Base-by-base conservation (phyloP, 2,113 vertebrate species). In the Lophura nycthemera region DNA sequence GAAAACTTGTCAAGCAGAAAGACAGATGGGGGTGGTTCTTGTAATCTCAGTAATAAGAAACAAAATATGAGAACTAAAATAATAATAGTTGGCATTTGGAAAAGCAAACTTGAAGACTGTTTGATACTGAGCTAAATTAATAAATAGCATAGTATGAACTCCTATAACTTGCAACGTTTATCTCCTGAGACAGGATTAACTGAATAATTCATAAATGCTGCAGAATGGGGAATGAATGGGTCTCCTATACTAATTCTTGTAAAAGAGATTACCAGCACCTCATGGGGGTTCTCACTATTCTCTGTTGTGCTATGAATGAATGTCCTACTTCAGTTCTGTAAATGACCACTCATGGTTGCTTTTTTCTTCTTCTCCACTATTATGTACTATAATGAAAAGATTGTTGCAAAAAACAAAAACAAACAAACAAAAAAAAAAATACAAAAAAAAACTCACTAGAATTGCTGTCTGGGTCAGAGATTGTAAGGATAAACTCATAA, bases 141-240 rank as follows among this genome's bases (percentile, higher is more conserved):
- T 83, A 93, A 91, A 88, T 66, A 77, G 19, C 43, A 57, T 56
- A 74, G 38, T 32, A 86, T 57, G 60, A 52, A 17, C 17, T 85
- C 29, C 52, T 80, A 78, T 65, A 80, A 65, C 22, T 81, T 64
- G 9, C 57, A 77, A 32, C 5, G 75, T 86, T 78, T 94, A 57
- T 87, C 56, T 83, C 74, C n/a, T 10, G 34, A 77, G 67, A 65
- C 11, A 91, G 18, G 13, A 83, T 91, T 88, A 89, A 91, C 0
- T 88, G 75, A 91, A 88, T 89, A 95, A 92, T 93, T 92, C 42
- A 20, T 52, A 86, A 90, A 17, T 48, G 47, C 43, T 91, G 43
- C 3, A 6, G 61, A 91, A 92, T 34, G 8, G 8, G 10, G 47
- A 93, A 83, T 86, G 64, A 94, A 81, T 52, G 47, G 61, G 57